A percentile compares a stretch with the other conserved stretches of the same genome.
Conservation (phyloP, 2,113 vertebrate genomes). For the Sinocyclocheilus anshuiensis region DNA sequence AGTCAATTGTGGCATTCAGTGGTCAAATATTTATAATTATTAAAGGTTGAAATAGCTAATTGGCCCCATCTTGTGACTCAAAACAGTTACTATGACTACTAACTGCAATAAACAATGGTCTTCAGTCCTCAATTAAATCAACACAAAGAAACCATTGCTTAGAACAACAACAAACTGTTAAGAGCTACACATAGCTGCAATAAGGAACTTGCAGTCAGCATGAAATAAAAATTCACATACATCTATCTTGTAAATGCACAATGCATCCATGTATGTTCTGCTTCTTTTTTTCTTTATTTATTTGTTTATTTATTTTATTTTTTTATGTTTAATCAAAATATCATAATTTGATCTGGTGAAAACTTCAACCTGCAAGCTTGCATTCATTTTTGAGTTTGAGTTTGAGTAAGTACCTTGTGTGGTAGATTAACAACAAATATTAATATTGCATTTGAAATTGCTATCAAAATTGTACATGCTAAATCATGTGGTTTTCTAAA, state of each 20-base stretch:
- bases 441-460: no score
- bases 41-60: constrained; percentile 2
- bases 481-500: no score
- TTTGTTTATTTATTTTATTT: not conserved
- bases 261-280: not conserved
- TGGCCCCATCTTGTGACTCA: constrained; percentile 10
- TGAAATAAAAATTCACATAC: not conserved
- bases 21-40: not conserved
- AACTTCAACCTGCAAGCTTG: not conserved
- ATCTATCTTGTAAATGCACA: not conserved
- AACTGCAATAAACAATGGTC: constrained; percentile 1
- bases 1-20: not conserved
- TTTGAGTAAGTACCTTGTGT: no score
- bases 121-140: not conserved
- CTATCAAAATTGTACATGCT: no score
- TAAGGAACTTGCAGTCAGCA: not conserved
- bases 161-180: constrained; percentile 1
- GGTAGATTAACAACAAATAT: no score
- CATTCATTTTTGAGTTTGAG: no score
- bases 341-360: not conserved
- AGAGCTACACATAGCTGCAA: not conserved
- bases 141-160: not conserved
- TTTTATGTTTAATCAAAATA: no score
- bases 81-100: constrained; percentile 1
- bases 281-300: not conserved